A percentile compares a stretch with the other conserved stretches of the same genome.
These are phyloP conservation scores for Aldrovandia affinis DNA, from an alignment of 2,797 vertebrate genomes.

Conservation along the genomic window DNA sequence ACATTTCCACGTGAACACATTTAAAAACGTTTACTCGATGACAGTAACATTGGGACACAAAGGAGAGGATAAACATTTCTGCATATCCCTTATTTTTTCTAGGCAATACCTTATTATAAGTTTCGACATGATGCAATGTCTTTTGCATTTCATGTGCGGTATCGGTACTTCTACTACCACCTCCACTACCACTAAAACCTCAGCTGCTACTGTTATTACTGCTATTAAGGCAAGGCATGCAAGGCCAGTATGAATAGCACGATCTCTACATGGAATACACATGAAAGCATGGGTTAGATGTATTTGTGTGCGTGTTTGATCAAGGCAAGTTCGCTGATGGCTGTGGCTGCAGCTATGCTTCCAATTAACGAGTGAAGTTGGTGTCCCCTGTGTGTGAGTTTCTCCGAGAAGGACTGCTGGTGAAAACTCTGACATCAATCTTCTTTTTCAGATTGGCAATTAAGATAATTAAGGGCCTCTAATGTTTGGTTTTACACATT, in stretches of 20 bases:
- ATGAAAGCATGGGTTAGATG: neutral
- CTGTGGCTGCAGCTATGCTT: neutral
- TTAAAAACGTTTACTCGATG: neutral
- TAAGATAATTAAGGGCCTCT: conserved; percentile 18
- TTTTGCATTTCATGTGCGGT: neutral
- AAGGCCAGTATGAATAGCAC: neutral
- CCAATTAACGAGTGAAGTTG: neutral
- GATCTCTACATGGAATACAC: neutral
- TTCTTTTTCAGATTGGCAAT: conserved; percentile 33
- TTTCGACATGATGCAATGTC: neutral
- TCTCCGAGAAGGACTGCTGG: conserved; percentile 20
- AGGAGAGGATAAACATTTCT: neutral
- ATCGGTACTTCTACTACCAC: neutral
- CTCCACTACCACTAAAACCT: neutral
- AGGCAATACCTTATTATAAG: neutral
- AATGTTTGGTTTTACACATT: conserved; percentile 20
- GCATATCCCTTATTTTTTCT: neutral
- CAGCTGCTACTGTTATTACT: too few relatives aligned
- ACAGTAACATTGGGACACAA: neutral
- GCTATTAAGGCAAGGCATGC: neutral
- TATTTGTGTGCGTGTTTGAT: neutral
- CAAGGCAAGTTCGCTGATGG: neutral
- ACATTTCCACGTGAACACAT: neutral
- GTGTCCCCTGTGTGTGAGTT: conserved; percentile 4
- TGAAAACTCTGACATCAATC: conserved; percentile 29